Conservation (phyloP, 2,888 invertebrate species). For the Lycocerus yunnanus region DNA sequence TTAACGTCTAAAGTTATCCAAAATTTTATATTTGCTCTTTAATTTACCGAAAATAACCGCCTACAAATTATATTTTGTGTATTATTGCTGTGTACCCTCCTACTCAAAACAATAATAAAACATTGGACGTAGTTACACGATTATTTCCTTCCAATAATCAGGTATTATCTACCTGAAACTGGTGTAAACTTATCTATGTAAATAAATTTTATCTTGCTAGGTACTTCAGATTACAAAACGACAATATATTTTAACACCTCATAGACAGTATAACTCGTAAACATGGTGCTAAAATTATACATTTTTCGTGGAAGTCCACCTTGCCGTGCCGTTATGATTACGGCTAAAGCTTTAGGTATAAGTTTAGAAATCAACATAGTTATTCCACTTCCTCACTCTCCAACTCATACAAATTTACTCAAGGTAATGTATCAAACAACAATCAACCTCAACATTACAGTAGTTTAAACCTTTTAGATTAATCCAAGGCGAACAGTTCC, state of each 20-base stretch:
- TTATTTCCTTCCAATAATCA: background rate
- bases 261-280: background rate
- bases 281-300: background rate
- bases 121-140: background rate
- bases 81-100: too few species aligned
- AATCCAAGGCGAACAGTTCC: slow-evolving; percentile 65
- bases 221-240: background rate
- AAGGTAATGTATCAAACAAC: background rate
- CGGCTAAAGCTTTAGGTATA: background rate
- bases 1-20: too few species aligned
- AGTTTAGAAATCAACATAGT: background rate
- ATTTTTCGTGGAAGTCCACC: background rate
- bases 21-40: too few species aligned
- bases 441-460: background rate
- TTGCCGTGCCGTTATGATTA: background rate
- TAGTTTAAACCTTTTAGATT: slow-evolving; percentile 39
- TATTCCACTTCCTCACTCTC: background rate
- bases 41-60: too few species aligned
- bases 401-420: background rate
- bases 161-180: background rate
- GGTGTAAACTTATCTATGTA: background rate
- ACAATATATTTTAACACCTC: background rate
- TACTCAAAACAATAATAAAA: background rate
- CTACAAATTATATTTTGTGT: too few species aligned
- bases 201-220: background rate